A percentile compares a stretch with the other conserved stretches of the same genome.
Conservation (phyloP, 2,888 invertebrate species). For the Tetranychus piercei region DNA sequence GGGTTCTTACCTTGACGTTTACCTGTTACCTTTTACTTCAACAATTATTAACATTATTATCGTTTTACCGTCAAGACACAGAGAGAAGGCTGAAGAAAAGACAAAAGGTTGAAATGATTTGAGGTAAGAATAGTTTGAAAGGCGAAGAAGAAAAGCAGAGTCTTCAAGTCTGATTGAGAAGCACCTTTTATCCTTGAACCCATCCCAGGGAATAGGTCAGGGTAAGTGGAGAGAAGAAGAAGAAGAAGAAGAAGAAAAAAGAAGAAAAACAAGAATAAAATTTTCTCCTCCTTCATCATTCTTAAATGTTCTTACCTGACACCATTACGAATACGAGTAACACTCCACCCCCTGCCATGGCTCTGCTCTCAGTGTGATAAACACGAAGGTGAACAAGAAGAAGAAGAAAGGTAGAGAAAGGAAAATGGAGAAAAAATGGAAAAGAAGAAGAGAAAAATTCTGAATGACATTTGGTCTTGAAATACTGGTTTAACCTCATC, state of each 20-base stretch:
- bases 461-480: neutral
- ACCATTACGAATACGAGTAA: no score
- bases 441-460: neutral
- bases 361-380: neutral
- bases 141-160: neutral
- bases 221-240: neutral
- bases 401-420: neutral
- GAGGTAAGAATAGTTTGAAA: neutral
- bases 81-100: neutral
- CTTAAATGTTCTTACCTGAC: neutral
- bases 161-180: neutral
- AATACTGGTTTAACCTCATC: neutral
- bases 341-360: no score
- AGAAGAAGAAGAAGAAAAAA: neutral
- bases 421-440: neutral
- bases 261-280: neutral
- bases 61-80: neutral
- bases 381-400: neutral
- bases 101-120: neutral
- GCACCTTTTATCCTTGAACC: neutral
- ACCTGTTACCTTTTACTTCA: neutral
- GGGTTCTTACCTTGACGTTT: neutral
- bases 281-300: neutral
- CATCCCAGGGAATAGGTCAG: neutral
- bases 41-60: neutral